Evolutionary conservation across 2,888 invertebrate genomes (phyloP).

Genomic region (Drosophila antonietae): DNA sequence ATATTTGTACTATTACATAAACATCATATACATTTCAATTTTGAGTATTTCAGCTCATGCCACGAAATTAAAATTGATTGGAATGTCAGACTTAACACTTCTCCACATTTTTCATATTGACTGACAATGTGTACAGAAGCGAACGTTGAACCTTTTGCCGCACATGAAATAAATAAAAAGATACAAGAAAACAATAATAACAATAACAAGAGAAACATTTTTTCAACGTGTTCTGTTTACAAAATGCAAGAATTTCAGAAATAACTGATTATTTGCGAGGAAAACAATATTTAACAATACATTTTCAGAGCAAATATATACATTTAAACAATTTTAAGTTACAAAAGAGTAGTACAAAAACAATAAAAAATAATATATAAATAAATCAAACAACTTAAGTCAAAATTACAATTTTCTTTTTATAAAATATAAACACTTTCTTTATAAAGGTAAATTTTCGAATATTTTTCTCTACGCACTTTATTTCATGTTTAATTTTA

Average conservation of each 20-base stretch:
- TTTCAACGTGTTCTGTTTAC: conserved; percentile 50
- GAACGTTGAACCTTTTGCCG: conserved; percentile 32
- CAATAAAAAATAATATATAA: neutral
- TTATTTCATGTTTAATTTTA: neutral
- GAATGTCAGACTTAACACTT: no score
- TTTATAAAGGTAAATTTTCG: no score
- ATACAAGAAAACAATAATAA: conserved; percentile 13
- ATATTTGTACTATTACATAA: neutral
- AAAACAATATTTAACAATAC: neutral
- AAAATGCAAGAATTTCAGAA: conserved; percentile 10
- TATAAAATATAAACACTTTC: neutral
- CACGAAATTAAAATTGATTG: neutral
- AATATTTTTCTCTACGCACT: no score
- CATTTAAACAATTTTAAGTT: neutral
- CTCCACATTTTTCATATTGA: neutral
- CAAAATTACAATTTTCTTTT: no score
- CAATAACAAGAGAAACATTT: conserved; percentile 16
- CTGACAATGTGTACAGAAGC: conserved; percentile 4
- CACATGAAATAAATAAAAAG: neutral
- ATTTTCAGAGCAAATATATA: neutral
- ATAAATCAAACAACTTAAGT: neutral
- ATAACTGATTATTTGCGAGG: neutral
- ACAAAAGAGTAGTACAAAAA: neutral
- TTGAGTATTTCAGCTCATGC: neutral
- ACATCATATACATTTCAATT: neutral